Evolutionary conservation across 2,113 vertebrate genomes (phyloP).

Genomic region (Balaeniceps rex): DNA sequence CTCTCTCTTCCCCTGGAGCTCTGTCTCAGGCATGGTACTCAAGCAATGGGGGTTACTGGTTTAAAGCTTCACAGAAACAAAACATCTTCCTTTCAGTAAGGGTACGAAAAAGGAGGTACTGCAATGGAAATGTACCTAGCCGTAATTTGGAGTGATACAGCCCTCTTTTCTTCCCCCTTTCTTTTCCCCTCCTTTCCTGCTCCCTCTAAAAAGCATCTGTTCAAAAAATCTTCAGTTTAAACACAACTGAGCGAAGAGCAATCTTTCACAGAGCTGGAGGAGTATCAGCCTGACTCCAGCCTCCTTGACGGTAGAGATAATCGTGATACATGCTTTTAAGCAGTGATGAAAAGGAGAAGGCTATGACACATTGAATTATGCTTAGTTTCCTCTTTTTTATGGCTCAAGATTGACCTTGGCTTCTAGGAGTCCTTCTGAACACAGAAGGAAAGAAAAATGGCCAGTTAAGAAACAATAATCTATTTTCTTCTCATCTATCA

Average conservation of each 20-base stretch:
- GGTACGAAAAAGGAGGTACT: background rate
- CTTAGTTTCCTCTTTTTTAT: background rate
- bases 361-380: background rate
- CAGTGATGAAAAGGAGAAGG: background rate
- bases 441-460: conserved; percentile 12
- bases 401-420: background rate
- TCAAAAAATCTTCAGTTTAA: background rate
- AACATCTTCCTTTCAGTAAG: background rate
- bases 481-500: background rate
- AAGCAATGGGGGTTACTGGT: background rate
- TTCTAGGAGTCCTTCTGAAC: background rate
- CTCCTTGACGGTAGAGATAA: background rate
- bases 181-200: background rate
- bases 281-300: background rate
- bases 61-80: background rate
- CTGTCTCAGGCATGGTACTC: background rate
- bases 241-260: background rate
- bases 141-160: background rate
- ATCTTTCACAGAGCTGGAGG: background rate
- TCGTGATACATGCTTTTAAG: background rate
- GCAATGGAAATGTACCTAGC: background rate
- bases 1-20: background rate
- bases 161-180: background rate
- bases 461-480: background rate
- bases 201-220: background rate